Conservation (phyloP, 92 coral and sea anemone genomes). For the Diadumene lineata region DNA sequence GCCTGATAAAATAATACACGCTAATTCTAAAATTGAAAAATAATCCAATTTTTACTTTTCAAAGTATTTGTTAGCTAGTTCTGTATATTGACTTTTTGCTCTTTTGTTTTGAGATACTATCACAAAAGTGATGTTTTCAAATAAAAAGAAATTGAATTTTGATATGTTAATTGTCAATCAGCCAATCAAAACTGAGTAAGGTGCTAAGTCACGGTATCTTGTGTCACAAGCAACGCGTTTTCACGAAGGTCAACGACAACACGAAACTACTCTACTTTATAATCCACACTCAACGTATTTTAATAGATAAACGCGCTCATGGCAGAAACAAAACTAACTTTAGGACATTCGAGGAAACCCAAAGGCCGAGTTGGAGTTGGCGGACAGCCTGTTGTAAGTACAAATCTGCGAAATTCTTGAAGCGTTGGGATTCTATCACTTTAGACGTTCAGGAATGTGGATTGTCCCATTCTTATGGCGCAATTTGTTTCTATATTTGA, state of each 20-base stretch:
- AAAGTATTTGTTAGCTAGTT: background rate
- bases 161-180: constrained; percentile 19
- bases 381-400: constrained; percentile 82
- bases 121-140: background rate
- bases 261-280: background rate
- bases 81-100: background rate
- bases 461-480: constrained; percentile 17
- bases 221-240: background rate
- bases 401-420: constrained; percentile 1
- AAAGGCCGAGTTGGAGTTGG: constrained; percentile 68
- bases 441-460: constrained; percentile 26
- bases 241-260: constrained; percentile 21
- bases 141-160: background rate
- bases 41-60: too few species aligned
- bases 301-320: constrained; percentile 18
- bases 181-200: constrained; percentile 22
- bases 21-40: too few species aligned
- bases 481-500: background rate
- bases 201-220: constrained; percentile 26
- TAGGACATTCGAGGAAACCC: constrained; percentile 72
- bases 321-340: constrained; percentile 64
- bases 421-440: background rate
- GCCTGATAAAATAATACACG: too few species aligned
- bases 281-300: background rate
- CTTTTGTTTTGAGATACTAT: background rate